These are phyloP conservation scores for Scelioninae gen. 1 DNA, from an alignment of 2,888 invertebrate species.

Conservation along the genomic window DNA sequence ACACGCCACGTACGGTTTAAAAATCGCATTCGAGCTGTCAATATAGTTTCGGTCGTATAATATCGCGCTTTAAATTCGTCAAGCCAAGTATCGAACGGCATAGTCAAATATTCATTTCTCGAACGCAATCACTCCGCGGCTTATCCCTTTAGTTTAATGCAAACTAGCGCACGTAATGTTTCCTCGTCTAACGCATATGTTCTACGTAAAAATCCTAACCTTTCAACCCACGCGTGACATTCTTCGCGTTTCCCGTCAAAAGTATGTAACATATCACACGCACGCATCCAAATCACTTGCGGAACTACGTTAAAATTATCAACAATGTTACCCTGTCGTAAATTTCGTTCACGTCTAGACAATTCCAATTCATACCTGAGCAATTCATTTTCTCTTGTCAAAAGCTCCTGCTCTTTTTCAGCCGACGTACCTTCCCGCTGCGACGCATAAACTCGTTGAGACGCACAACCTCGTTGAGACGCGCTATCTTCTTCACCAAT, in stretches of 20 bases:
- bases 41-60: conserved; percentile 1
- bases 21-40: conserved; percentile 1
- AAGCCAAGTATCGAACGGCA: conserved; percentile 5
- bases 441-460: too few species aligned
- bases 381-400: too few species aligned
- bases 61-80: conserved; percentile 9
- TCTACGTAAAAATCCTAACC: conserved; percentile 6
- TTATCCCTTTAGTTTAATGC: conserved; percentile 5
- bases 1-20: not conserved
- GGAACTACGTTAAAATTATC: not conserved
- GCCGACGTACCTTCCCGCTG: too few species aligned
- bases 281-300: not conserved
- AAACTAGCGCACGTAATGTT: conserved; percentile 3
- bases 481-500: too few species aligned
- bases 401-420: too few species aligned
- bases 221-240: conserved; percentile 4
- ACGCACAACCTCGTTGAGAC: too few species aligned
- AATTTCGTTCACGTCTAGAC: not conserved
- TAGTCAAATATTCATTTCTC: too few species aligned
- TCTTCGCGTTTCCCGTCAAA: conserved; percentile 5
- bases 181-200: conserved; percentile 3
- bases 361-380: too few species aligned
- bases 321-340: not conserved
- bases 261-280: conserved; percentile 1
- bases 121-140: too few species aligned